Conservation (phyloP, 2,797 vertebrate genomes). For the Crypturellus tataupa region DNA sequence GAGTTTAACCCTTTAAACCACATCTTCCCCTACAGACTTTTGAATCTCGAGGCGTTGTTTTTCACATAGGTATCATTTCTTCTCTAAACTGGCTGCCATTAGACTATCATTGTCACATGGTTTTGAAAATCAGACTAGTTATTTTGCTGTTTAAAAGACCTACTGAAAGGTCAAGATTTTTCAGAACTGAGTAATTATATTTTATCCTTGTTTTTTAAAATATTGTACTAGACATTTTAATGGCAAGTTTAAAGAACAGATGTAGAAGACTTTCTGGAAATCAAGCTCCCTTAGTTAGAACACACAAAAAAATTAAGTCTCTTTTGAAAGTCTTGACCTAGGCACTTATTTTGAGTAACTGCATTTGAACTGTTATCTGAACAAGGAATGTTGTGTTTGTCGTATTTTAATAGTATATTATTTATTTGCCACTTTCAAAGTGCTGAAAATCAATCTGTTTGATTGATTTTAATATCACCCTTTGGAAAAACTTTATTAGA, state of each 20-base stretch:
- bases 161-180: background rate
- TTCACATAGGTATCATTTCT: background rate
- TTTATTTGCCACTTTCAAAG: background rate
- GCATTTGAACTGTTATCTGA: background rate
- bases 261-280: background rate
- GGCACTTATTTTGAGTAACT: background rate
- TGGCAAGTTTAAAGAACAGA: background rate
- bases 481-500: background rate
- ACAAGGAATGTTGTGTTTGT: background rate
- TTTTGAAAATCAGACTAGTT: background rate
- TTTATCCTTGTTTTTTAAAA: background rate
- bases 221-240: background rate
- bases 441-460: background rate
- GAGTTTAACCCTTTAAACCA: background rate
- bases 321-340: background rate
- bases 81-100: background rate
- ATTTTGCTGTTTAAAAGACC: background rate
- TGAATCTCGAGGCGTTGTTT: slow-evolving; percentile 14
- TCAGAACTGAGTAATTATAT: background rate
- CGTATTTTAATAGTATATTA: background rate
- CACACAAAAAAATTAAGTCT: background rate
- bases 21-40: background rate
- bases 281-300: background rate
- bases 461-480: background rate
- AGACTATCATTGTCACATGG: background rate